phyloP scores from a whole-genome alignment of 2,113 vertebrate species.

The Acanthisitta chloris region DNA sequence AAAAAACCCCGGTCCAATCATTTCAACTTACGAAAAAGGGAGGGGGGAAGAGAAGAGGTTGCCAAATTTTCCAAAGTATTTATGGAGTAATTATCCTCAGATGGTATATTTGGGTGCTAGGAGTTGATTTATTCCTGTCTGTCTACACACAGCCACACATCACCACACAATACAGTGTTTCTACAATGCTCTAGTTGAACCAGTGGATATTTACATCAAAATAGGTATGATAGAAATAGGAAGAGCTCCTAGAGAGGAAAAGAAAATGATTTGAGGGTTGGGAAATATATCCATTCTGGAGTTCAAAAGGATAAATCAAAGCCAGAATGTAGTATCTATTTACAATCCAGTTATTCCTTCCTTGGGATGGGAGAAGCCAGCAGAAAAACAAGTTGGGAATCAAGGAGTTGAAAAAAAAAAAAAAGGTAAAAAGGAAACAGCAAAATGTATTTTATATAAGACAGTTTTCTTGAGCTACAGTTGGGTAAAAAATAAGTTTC shows the following conservation, averaged over 20 bases:
- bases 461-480: background rate
- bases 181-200: background rate
- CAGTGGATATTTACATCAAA: rapidly evolving
- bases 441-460: background rate
- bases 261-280: background rate
- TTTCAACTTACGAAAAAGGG: background rate
- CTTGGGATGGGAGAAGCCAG: background rate
- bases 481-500: background rate
- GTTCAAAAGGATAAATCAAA: background rate
- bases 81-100: background rate
- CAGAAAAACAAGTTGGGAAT: background rate
- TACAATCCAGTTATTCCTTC: background rate
- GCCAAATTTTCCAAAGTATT: background rate
- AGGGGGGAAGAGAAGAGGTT: background rate
- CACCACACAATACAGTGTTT: background rate
- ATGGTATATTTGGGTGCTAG: background rate
- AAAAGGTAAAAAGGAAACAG: background rate
- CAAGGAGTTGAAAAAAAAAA: background rate
- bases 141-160: background rate
- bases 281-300: background rate
- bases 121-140: background rate
- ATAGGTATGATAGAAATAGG: background rate
- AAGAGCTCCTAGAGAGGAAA: background rate
- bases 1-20: background rate
- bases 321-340: background rate